phyloP scores from a whole-genome alignment of 2,888 invertebrate species.

The Trissolcus japonicus region DNA sequence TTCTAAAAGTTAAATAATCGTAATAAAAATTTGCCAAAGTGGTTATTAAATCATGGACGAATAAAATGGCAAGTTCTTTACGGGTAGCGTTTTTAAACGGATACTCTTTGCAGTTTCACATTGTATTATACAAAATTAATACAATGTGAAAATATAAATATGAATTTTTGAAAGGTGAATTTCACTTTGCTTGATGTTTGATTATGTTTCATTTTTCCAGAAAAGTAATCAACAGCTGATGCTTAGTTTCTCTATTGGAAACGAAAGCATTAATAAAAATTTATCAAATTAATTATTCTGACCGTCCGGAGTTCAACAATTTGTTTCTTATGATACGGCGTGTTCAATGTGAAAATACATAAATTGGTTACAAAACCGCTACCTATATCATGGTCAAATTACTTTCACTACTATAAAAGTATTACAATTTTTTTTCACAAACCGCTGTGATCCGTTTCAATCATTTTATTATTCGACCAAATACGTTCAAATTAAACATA shows the following conservation, averaged over 20 bases:
- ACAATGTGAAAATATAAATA: neutral
- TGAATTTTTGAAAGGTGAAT: neutral
- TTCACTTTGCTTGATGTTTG: slow-evolving; percentile 1
- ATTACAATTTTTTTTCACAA: too few relatives aligned
- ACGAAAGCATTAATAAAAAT: neutral
- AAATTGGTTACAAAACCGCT: slow-evolving; percentile 2
- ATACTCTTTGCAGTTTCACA: neutral
- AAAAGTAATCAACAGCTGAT: too few relatives aligned
- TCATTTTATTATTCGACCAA: too few relatives aligned
- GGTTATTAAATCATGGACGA: too few relatives aligned
- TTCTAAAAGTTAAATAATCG: slow-evolving; percentile 3
- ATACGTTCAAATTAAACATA: too few relatives aligned
- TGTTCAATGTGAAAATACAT: neutral
- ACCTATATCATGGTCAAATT: slow-evolving; percentile 1
- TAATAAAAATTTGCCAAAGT: neutral
- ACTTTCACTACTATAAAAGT: neutral
- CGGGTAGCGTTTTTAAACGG: neutral
- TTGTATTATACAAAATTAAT: neutral
- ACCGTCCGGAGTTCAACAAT: neutral
- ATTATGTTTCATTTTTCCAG: neutral
- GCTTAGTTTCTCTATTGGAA: too few relatives aligned
- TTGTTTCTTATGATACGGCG: neutral
- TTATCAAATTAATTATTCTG: slow-evolving; percentile 1
- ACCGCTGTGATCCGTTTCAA: too few relatives aligned
- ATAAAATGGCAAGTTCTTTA: too few relatives aligned